Percentiles rank a stretch among this genome's conserved stretches.
These are phyloP conservation scores for Hemiprocne comata DNA, from an alignment of 2,113 vertebrate species.

Conservation along the genomic window DNA sequence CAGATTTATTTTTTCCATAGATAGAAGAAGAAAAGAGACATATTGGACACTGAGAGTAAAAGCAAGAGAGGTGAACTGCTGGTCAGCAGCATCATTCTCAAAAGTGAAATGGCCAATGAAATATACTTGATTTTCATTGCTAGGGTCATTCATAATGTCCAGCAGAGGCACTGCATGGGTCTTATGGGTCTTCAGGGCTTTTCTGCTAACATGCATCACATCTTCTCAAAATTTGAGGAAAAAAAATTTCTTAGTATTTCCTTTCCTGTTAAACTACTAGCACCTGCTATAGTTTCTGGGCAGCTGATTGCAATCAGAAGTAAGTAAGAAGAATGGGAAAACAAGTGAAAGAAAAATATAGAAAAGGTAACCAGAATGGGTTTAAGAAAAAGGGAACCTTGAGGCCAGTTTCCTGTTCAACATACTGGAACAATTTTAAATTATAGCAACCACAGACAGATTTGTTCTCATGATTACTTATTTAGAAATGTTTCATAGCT, in stretches of 20 bases:
- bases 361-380: neutral
- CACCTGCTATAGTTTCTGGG: neutral
- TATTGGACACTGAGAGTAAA: neutral
- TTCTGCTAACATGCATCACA: neutral
- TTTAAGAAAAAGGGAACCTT: neutral
- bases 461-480: no score
- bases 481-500: neutral
- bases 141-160: neutral
- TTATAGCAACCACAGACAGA: neutral
- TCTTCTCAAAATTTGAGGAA: neutral
- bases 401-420: neutral
- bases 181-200: neutral
- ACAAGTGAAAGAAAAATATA: neutral
- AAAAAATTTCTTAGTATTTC: neutral
- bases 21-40: neutral
- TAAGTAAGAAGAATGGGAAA: neutral
- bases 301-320: neutral
- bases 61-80: neutral
- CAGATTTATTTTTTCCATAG: neutral
- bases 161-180: fast-evolving
- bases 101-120: neutral
- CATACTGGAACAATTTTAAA: neutral
- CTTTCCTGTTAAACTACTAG: neutral
- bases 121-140: neutral
- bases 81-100: neutral